Evolutionary conservation across 2,797 vertebrate genomes (phyloP).

Genomic region (Malacoraja senta): DNA sequence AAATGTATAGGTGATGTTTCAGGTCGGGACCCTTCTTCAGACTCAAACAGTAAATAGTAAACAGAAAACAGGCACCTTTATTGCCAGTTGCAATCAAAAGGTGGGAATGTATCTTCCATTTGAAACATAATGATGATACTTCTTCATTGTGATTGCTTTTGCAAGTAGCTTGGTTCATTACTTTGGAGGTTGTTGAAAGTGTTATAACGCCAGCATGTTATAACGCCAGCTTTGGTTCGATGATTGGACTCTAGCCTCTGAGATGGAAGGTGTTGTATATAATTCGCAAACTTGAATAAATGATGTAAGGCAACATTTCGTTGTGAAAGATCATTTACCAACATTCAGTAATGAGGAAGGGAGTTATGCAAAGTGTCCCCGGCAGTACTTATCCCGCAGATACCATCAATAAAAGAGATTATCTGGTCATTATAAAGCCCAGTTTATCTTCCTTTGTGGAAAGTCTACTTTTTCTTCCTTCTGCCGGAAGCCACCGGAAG

Average conservation of each 20-base stretch:
- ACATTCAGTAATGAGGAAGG: neutral
- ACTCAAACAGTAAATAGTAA: too few relatives aligned
- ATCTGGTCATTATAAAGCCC: neutral
- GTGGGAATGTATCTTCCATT: neutral
- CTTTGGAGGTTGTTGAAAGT: neutral
- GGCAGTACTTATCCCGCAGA: neutral
- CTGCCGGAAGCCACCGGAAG: neutral
- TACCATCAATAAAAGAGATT: neutral
- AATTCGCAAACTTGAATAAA: neutral
- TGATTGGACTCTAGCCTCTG: neutral
- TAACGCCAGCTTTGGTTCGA: neutral
- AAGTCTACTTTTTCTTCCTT: neutral
- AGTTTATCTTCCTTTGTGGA: neutral
- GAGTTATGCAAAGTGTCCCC: neutral
- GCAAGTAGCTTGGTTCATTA: neutral
- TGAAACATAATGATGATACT: neutral
- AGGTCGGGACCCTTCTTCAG: too few relatives aligned
- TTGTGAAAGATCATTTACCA: neutral
- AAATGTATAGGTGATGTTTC: too few relatives aligned
- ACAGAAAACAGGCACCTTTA: neutral
- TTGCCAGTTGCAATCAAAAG: neutral
- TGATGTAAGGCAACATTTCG: neutral
- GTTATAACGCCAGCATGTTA: neutral
- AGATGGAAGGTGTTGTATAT: neutral
- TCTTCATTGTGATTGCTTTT: neutral